Percentiles rank a stretch among this genome's conserved stretches.
phyloP scores from a whole-genome alignment of 1,140 invertebrate genomes.

The Bombus superbus region DNA sequence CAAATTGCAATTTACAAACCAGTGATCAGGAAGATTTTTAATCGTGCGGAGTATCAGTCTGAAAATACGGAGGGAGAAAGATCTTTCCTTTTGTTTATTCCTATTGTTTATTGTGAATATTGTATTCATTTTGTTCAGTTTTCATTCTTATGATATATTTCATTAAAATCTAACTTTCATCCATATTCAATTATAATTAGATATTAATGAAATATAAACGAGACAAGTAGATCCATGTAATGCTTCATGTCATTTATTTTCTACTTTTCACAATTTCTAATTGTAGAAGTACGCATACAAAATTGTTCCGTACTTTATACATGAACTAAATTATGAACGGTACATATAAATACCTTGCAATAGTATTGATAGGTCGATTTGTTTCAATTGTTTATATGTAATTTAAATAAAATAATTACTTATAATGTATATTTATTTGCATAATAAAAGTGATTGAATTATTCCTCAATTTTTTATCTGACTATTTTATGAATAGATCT shows the following conservation, averaged over 20 bases:
- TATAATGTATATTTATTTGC: neutral
- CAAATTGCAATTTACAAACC: neutral
- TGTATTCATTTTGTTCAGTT: neutral
- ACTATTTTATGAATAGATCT: neutral
- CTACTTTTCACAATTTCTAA: neutral
- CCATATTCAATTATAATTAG: neutral
- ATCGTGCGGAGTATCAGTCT: neutral
- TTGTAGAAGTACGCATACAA: neutral
- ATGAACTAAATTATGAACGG: neutral
- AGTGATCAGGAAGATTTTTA: neutral
- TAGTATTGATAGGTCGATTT: neutral
- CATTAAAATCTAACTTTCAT: neutral
- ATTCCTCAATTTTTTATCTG: neutral
- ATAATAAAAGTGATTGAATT: neutral
- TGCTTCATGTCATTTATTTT: neutral
- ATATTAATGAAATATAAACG: neutral
- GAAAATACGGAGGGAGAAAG: conserved; percentile 19
- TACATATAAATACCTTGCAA: neutral
- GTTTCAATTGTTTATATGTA: neutral
- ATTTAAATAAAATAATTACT: neutral
- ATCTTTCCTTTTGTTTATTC: neutral
- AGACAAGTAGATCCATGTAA: neutral
- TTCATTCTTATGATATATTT: neutral
- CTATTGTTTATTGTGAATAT: too few species aligned
- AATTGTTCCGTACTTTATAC: neutral